Base-by-base conservation (phyloP, 2,888 invertebrate genomes). In the Lasioglossum marginatum region DNA sequence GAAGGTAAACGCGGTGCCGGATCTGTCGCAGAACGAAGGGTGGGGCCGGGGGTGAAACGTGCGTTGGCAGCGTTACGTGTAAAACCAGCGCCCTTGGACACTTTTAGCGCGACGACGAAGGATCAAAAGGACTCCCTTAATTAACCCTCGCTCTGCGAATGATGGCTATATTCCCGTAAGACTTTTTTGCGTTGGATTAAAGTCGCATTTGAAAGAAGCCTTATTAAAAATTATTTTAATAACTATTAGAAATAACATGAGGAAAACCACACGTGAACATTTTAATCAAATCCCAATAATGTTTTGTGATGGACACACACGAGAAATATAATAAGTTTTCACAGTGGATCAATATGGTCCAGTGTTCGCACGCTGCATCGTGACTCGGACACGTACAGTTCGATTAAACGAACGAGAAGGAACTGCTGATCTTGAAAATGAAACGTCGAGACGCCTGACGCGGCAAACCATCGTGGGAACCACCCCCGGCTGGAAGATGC, bases 351-450 rank as follows among this genome's bases (percentile, higher is more conserved):
- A 19, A 48, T 48, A 19, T 6, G 48, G 48, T 5, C 0, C 60
- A 63, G 27, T 6, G 27, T 27, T 31, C 16, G 27, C 16, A 1
- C 12, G 6, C 5, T 14, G 27, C 60, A 0, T 16, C 31, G 63
- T 48, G 48, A n/a, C 34, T 40, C 45, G 45, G 52, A 34, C 57
- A 70, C 73, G 57, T 14, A 81, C 48, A 43, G 37, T 77, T 52
- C 75, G 85, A 89, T 82, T 82, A 83, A 89, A 72, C 76, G 66
- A 37, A 16, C 78, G 63, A 74, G 78, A 77, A 60, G 66, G 86
- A 77, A 78, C 68, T 79, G 60, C 43, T 68, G 79, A 77, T 81
- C 86, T 81, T 48, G 83, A 72, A 80, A 82, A 73, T 79, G 66
- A 71, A 68, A 66, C 60, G 48, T 68, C 72, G 23, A 34, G 14